These are phyloP conservation scores for Girardia tigrina DNA, from an alignment of 2,888 invertebrate genomes.

Conservation along the genomic window DNA sequence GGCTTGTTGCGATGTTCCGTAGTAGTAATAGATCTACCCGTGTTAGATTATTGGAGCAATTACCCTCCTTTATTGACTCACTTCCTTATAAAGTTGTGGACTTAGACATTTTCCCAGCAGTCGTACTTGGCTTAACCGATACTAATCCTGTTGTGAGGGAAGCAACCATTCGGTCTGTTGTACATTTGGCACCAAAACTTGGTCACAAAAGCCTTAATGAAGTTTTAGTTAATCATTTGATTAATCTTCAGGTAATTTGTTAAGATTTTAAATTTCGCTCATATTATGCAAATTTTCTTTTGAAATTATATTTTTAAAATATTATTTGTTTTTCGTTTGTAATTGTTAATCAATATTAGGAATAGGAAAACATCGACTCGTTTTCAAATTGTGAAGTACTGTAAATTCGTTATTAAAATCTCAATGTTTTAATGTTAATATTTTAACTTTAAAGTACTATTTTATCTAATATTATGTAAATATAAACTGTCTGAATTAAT, in stretches of 20 bases:
- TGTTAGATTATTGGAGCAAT: conserved; percentile 75
- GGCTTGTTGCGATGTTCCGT: conserved; percentile 84
- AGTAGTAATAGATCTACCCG: conserved; percentile 88
- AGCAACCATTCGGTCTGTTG: conserved; percentile 82
- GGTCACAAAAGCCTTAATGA: conserved; percentile 94
- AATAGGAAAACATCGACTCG: too few species aligned
- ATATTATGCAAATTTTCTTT: too few species aligned
- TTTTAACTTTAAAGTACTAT: too few species aligned
- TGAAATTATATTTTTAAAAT: too few species aligned
- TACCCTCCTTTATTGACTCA: conserved; percentile 67
- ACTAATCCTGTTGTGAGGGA: conserved; percentile 90
- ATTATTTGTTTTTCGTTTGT: too few species aligned
- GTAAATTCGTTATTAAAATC: too few species aligned
- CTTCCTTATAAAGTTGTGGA: conserved; percentile 61
- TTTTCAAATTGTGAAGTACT: too few species aligned
- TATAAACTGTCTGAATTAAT: too few species aligned
- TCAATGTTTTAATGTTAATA: too few species aligned
- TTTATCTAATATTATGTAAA: too few species aligned
- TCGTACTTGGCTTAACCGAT: conserved; percentile 85
- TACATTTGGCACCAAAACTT: conserved; percentile 81
- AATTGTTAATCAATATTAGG: too few species aligned
- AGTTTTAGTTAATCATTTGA: conserved; percentile 85
- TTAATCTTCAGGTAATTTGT: conserved; percentile 65
- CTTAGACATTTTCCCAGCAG: conserved; percentile 58
- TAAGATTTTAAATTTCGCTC: too few species aligned